These are phyloP conservation scores for Otolemur garnettii DNA, from an alignment of 2,113 vertebrate species.

Conservation along the genomic window DNA sequence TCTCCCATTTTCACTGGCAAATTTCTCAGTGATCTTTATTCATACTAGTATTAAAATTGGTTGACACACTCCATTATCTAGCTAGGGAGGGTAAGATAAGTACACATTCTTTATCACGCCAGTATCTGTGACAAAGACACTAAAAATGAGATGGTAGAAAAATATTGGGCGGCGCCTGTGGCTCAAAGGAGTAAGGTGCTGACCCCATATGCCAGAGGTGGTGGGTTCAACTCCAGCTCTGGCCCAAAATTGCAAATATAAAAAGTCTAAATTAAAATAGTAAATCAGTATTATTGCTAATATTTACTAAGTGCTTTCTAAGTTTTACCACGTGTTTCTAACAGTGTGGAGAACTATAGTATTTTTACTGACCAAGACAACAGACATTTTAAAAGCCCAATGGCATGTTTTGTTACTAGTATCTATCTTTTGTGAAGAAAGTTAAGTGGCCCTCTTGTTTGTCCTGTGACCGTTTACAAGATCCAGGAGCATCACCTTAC, in stretches of 20 bases:
- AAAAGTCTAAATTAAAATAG: neutral
- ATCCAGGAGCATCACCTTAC: constrained; percentile 71
- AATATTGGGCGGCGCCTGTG: neutral
- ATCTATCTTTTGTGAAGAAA: constrained; percentile 63
- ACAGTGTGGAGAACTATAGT: neutral
- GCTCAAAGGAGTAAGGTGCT: too few relatives aligned
- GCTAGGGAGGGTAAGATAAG: neutral
- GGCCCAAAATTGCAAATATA: too few relatives aligned
- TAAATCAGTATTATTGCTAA: neutral
- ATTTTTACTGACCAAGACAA: neutral
- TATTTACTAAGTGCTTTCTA: neutral
- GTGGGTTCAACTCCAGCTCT: too few relatives aligned
- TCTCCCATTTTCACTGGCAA: neutral
- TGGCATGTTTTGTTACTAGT: neutral
- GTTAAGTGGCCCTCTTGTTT: constrained; percentile 37
- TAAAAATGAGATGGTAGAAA: neutral
- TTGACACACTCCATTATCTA: neutral
- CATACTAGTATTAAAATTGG: neutral
- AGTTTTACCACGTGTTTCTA: neutral
- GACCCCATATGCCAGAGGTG: too few relatives aligned
- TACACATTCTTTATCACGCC: neutral
- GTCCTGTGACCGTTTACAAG: constrained; percentile 62
- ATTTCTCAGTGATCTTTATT: neutral
- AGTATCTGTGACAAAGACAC: neutral
- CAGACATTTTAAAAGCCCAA: neutral